phyloP scores from a whole-genome alignment of 2,113 vertebrate genomes.

The Pyrgilauda ruficollis region DNA sequence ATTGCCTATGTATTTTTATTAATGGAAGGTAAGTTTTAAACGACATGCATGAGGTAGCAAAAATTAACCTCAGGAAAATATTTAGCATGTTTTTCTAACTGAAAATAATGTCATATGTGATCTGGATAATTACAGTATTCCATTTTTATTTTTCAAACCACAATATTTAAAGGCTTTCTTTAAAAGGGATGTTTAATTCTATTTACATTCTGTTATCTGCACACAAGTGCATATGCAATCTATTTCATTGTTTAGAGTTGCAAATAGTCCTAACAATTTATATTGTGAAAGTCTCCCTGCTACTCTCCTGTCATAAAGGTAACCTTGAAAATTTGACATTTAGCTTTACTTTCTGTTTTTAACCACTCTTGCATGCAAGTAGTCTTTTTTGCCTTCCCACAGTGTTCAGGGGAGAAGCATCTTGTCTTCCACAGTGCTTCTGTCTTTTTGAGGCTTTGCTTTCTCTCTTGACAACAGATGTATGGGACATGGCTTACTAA shows the following conservation, averaged over 20 bases:
- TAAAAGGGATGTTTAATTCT: background rate
- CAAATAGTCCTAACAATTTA: background rate
- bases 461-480: background rate
- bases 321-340: background rate
- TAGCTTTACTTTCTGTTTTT: background rate
- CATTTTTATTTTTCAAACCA: background rate
- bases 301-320: background rate
- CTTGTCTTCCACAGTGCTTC: background rate
- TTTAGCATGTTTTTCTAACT: background rate
- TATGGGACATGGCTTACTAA: background rate
- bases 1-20: slow-evolving; percentile 19
- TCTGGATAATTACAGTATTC: background rate
- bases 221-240: background rate
- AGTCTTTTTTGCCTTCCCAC: background rate
- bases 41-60: background rate
- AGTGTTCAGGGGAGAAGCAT: background rate
- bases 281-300: background rate
- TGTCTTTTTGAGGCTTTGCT: background rate
- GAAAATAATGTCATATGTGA: background rate
- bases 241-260: background rate
- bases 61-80: slow-evolving; percentile 11
- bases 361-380: background rate
- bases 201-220: background rate
- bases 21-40: background rate
- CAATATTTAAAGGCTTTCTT: slow-evolving; percentile 3